Conservation (phyloP, 2,113 vertebrate species). For the Nansenia antarctica region DNA sequence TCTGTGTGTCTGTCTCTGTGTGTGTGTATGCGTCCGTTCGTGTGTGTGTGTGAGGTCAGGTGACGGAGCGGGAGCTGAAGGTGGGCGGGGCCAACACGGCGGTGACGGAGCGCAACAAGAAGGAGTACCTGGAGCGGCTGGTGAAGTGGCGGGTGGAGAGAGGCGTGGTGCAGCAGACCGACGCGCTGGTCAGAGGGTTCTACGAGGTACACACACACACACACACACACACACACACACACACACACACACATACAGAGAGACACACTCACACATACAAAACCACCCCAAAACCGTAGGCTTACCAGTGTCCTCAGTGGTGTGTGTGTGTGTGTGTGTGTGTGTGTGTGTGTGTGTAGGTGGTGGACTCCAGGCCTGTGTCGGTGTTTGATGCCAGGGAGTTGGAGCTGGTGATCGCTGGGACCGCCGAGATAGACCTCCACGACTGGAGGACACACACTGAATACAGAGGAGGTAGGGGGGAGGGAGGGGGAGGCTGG, state of each 20-base stretch:
- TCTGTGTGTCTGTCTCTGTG: too few relatives aligned
- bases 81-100: constrained; percentile 86
- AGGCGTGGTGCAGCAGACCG: constrained; percentile 85
- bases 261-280: neutral
- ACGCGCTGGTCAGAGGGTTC: constrained; percentile 87
- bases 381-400: constrained; percentile 90
- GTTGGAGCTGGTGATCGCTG: constrained; percentile 88
- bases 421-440: constrained; percentile 89
- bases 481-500: too few relatives aligned
- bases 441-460: constrained; percentile 90
- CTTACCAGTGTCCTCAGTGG: neutral
- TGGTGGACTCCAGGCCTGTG: constrained; percentile 87
- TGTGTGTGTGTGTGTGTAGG: constrained; percentile 66
- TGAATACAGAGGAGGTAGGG: constrained; percentile 88
- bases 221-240: neutral
- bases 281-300: neutral
- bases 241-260: too few relatives aligned
- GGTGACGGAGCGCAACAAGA: constrained; percentile 91
- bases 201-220: constrained; percentile 77
- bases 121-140: constrained; percentile 90
- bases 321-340: neutral
- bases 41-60: constrained; percentile 74
- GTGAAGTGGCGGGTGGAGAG: constrained; percentile 87
- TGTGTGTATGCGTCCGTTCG: too few relatives aligned
- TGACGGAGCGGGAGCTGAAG: constrained; percentile 88